Evolutionary conservation across 2,888 invertebrate genomes (phyloP), one percentile per base, ranked within the genome.

Genomic region (Erebia aethiops): DNA sequence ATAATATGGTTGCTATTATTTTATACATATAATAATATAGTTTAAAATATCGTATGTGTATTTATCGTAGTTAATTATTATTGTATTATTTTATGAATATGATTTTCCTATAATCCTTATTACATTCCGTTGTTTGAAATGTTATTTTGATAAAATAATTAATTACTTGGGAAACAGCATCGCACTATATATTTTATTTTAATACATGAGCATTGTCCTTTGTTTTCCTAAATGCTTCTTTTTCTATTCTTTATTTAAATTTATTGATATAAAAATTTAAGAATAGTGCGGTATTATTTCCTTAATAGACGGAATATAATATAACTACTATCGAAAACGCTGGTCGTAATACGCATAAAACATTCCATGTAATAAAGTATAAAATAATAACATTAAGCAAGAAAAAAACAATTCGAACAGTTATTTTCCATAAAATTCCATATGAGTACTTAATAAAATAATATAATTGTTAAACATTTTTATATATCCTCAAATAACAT

Each of bases 1-100:
- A 78, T 82, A 82, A 78, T 82, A 82, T 80, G 85, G 87, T 87
- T 84, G 87, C 86, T 88, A 88, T 86, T 85, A 84, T 82, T 83
- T 82, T 84, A 81, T 58, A n/a, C 10, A 52, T 9, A 18, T 9
- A 18, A 51, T 65, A 26, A 49, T 57, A 57, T 66, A 60, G 41
- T 41, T 41, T 8, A 8, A 41, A 16, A 1, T 49, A 62, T 62
- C 13, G 63, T 41, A 67, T 58, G 67, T 58, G 49, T 49, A 49
- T 51, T 49, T 49, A 49, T 57, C 10, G n/a, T 67, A 58, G 26
- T 49, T 57, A 18, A 60, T 67, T 61, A 7, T 26, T 43, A 3
- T 49, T 52, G 52, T 52, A 8, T 52, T 52, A 16, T 16, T 2
- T 8, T 57, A 10, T 26, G 11, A 57, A 54, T 54, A 18, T 54